These are phyloP conservation scores for Phylloscopus trochilus DNA, from an alignment of 2,113 vertebrate genomes.

Conservation along the genomic window DNA sequence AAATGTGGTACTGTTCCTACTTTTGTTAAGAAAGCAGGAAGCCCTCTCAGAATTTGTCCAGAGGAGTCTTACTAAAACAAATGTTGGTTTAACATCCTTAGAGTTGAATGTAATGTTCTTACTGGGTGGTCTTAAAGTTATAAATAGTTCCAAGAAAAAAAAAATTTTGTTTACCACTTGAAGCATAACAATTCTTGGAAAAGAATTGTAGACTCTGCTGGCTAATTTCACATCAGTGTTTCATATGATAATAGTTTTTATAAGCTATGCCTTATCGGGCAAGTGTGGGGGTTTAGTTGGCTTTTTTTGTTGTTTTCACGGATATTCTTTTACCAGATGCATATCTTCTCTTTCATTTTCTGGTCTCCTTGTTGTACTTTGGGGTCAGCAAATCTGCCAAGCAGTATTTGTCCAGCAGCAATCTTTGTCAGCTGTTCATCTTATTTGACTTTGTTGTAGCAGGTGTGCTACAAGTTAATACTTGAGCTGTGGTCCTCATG, in stretches of 20 bases:
- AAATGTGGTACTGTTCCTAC: not conserved
- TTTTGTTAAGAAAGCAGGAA: not conserved
- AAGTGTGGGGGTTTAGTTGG: not conserved
- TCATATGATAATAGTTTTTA: not conserved
- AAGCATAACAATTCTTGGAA: not conserved
- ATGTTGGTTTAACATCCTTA: not conserved
- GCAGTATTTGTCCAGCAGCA: not conserved
- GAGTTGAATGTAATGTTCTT: not conserved
- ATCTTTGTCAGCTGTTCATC: not conserved
- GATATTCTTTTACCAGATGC: not conserved
- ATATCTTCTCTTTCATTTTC: not conserved
- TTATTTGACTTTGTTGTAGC: not conserved
- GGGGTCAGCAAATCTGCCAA: not conserved
- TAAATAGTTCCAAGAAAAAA: slow-evolving; percentile 7
- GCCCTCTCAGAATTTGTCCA: not conserved
- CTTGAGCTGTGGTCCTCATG: not conserved
- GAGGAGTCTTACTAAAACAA: not conserved
- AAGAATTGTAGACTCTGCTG: not conserved
- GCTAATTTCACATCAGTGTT: not conserved
- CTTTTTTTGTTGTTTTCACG: not conserved
- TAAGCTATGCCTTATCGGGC: not conserved
- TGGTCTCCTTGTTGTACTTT: not conserved
- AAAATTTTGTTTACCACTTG: not conserved
- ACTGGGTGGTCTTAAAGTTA: slow-evolving; percentile 13
- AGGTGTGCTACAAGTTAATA: not conserved